Base-by-base conservation (phyloP, 2,888 invertebrate genomes). In the Glaucopsyche alexis region DNA sequence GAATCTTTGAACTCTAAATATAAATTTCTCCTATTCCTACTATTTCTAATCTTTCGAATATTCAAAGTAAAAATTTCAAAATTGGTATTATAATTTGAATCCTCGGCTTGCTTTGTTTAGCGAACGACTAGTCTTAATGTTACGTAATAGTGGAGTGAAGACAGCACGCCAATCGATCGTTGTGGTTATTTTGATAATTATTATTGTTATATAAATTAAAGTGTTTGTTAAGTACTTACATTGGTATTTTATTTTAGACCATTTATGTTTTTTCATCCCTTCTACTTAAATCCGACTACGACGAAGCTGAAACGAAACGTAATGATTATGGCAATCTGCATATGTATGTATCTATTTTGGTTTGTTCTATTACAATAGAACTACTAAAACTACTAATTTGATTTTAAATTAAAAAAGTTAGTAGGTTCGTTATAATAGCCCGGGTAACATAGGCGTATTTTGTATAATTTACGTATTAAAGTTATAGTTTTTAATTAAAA, bases 151-250 rank as follows among this genome's bases (percentile, higher is more conserved):
- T 75, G 77, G 76, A 75, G 14, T 80, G 77, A 80, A 79, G 74
- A 77, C 75, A 82, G 83, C 85, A 84, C 82, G 84, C 85, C 80
- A 81, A 82, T 80, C 78, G 78, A 81, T 78, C 74, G 82, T 85
- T 84, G 82, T 81, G 82, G 80, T 89, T 90, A 85, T 89, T 90
- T 90, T 90, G 85, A 88, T 90, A 88, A 85, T 83, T 81, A 87
- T 88, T 84, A 89, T 90, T 90, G 87, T 90, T 82, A 82, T 79
- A 81, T 88, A 81, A 80, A 89, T 86, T 90, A 90, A 90, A 90
- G 89, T 89, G 90, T 90, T 90, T 90, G 89, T 90, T 90, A 90
- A 90, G 90, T 90, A 90, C 84, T 83, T 84, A 79, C 50, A 52
- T 38, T 16, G 8, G 60, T 38, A 60, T 60, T 60, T 60, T 60